Evolutionary conservation across 1,140 invertebrate genomes (phyloP).

Genomic region (Saxidomus purpurata): DNA sequence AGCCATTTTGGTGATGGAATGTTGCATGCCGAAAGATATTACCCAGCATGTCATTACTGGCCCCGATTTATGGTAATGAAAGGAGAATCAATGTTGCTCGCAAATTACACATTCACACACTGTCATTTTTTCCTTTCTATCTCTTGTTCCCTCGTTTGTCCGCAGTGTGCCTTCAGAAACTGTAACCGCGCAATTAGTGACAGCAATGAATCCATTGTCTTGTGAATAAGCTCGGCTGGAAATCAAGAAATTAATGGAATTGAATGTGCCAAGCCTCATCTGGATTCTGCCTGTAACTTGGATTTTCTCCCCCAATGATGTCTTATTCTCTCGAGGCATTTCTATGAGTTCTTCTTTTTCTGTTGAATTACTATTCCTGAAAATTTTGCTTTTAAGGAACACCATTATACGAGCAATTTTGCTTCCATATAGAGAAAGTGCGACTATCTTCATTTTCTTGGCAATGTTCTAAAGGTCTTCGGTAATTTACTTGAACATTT

Average conservation of each 20-base stretch:
- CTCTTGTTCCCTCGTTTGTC: conserved; percentile 38
- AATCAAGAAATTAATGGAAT: conserved; percentile 50
- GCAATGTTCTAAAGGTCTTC: conserved; percentile 9
- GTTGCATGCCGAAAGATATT: conserved; percentile 47
- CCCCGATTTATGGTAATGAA: conserved; percentile 50
- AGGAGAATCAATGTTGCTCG: conserved; percentile 25
- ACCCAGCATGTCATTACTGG: conserved; percentile 28
- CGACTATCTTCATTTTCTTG: not conserved
- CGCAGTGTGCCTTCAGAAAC: conserved; percentile 21
- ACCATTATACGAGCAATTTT: not conserved
- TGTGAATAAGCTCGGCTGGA: conserved; percentile 29
- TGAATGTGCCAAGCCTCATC: not conserved
- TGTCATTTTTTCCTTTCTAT: conserved; percentile 18
- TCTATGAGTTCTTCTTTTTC: conserved; percentile 14
- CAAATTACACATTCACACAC: conserved; percentile 22
- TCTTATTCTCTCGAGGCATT: not conserved
- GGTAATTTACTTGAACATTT: conserved; percentile 22
- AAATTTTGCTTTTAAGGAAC: conserved; percentile 8
- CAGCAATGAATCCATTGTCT: conserved; percentile 42
- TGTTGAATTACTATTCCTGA: conserved; percentile 5
- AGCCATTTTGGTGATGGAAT: conserved; percentile 3
- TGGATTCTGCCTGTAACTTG: not conserved
- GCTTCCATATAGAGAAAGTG: not conserved
- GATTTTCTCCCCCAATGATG: not conserved
- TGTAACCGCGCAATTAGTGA: conserved; percentile 50